Evolutionary conservation across 2,888 invertebrate genomes (phyloP), one percentile per base, ranked within the genome.

Genomic region (Stenotaenia linearis): DNA sequence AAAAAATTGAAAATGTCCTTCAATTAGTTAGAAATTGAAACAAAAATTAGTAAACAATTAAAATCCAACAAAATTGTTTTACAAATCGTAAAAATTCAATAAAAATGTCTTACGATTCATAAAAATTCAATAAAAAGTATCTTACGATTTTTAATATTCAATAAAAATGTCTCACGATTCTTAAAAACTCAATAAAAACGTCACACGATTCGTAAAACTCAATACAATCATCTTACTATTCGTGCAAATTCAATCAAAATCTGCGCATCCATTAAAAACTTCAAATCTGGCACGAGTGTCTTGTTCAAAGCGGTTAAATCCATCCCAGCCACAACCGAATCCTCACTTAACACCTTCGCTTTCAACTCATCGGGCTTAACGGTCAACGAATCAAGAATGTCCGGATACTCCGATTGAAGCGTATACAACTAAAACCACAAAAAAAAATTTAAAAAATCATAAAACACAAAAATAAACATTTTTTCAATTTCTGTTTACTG

Each of bases 231-330:
- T n/a, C n/a, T n/a, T n/a, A n/a, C n/a, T n/a, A n/a, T n/a, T n/a
- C n/a, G n/a, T n/a, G n/a, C n/a, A n/a, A n/a, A 79, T 76, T 82
- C 83, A 50, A 78, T 80, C 4, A 83, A 77, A 21, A 83, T 81
- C 35, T 81, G 81, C 28, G 83, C 50, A 61, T 83, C 83, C 25
- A 79, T 80, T 15, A 83, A 79, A 56, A 83, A 81, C 28, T 80
- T 79, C n/a, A 80, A 77, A 79, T 82, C 83, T 35, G 80, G 80
- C 3, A 79, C 81, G 9, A 79, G 18, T n/a, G 80, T 78, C 25
- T 61, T 74, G 76, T 82, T 83, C 23, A 82, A 82, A 21, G 79
- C 80, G 30, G 61, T 18, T 6, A 79, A 32, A 15, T 45, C 21
- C 0, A 50, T 12, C n/a, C 80, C 80, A 10, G 81, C 79, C 10